Evolutionary conservation across 2,113 vertebrate species (phyloP).

Genomic region (Nothobranchius furzeri): DNA sequence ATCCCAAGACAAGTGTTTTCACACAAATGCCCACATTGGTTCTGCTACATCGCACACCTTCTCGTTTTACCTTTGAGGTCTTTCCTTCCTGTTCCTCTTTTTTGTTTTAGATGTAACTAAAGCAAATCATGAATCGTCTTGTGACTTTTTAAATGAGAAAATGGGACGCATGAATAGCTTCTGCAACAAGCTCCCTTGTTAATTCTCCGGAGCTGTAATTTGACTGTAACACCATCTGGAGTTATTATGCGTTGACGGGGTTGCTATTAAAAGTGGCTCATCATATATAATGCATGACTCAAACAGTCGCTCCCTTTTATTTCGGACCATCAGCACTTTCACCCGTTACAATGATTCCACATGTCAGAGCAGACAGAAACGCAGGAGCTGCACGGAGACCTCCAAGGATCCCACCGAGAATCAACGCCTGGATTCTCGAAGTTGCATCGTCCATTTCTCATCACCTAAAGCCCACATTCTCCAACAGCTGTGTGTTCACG

Average conservation of each 20-base stretch:
- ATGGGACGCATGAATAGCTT: slow-evolving; percentile 37
- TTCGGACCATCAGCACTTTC: slow-evolving; percentile 81
- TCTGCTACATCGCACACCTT: slow-evolving; percentile 19
- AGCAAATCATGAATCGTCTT: slow-evolving; percentile 17
- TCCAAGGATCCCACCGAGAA: slow-evolving; percentile 1
- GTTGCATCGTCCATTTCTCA: neutral
- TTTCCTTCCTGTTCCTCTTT: neutral
- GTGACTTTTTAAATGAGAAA: slow-evolving; percentile 25
- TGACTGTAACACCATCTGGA: slow-evolving; percentile 44
- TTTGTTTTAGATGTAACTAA: slow-evolving; percentile 5
- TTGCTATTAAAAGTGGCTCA: slow-evolving; percentile 74
- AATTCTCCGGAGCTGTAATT: slow-evolving; percentile 47
- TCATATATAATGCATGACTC: slow-evolving; percentile 80
- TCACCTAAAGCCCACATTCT: too few relatives aligned
- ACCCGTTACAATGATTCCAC: slow-evolving; percentile 61
- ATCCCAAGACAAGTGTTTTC: neutral
- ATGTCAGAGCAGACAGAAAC: slow-evolving; percentile 54
- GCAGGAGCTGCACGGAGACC: slow-evolving; percentile 25
- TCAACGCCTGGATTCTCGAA: neutral
- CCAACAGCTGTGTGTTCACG: neutral
- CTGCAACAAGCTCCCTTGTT: slow-evolving; percentile 25
- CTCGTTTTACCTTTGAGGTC: neutral
- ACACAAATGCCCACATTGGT: slow-evolving; percentile 4
- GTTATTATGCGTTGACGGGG: slow-evolving; percentile 74
- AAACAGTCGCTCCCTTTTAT: slow-evolving; percentile 61